A percentile compares a stretch with the other conserved stretches of the same genome.
Evolutionary conservation across 2,888 invertebrate species (phyloP).

Genomic region (Drosophila borborema): DNA sequence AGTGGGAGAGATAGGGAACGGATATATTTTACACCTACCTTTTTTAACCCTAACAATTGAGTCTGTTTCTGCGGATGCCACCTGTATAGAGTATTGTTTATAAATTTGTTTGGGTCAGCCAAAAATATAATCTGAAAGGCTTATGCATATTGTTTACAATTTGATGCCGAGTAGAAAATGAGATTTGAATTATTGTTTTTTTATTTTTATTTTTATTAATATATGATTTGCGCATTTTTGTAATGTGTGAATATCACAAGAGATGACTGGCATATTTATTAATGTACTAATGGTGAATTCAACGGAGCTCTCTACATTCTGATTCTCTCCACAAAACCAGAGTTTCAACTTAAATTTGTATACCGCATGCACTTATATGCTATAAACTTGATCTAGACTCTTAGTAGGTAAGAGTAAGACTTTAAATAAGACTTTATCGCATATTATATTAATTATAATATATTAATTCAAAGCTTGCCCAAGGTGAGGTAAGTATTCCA

Average conservation of each 20-base stretch:
- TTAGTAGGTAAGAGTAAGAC: too few relatives aligned
- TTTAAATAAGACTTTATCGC: too few relatives aligned
- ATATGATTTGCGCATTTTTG: neutral
- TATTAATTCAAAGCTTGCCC: neutral
- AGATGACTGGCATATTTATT: neutral
- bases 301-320: too few relatives aligned
- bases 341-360: too few relatives aligned
- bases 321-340: too few relatives aligned
- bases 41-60: slow-evolving; percentile 42
- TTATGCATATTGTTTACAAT: slow-evolving; percentile 15
- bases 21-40: slow-evolving; percentile 15
- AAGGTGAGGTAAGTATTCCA: neutral
- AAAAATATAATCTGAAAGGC: slow-evolving; percentile 28
- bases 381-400: too few relatives aligned
- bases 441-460: neutral
- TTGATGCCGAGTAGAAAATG: neutral
- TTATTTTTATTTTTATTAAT: neutral
- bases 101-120: slow-evolving; percentile 33
- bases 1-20: slow-evolving; percentile 4
- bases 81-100: slow-evolving; percentile 6
- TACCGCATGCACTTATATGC: too few relatives aligned
- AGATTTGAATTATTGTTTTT: slow-evolving; percentile 7
- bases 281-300: too few relatives aligned
- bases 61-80: neutral
- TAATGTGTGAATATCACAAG: neutral